A percentile compares a stretch with the other conserved stretches of the same genome.
phyloP scores from a whole-genome alignment of 2,113 vertebrate genomes.

The Cheirogaleus medius region DNA sequence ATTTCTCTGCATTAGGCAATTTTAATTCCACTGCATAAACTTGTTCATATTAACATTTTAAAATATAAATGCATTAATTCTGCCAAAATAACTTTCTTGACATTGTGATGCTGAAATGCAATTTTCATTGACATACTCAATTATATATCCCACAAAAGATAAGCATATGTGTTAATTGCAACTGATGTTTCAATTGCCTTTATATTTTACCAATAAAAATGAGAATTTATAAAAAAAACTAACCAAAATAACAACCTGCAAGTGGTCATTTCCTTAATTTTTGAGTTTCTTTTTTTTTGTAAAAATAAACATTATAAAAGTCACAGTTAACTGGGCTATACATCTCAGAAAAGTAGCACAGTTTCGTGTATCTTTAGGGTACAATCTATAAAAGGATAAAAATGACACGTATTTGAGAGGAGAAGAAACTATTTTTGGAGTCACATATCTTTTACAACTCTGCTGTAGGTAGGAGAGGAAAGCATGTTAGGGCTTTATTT shows the following conservation, averaged over 20 bases:
- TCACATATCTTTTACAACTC: not conserved
- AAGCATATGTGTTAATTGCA: slow-evolving; percentile 68
- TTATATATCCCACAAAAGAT: slow-evolving; percentile 65
- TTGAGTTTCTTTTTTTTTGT: not conserved
- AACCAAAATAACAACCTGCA: not conserved
- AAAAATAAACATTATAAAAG: slow-evolving; percentile 23
- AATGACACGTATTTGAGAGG: slow-evolving; percentile 14
- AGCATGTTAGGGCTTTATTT: not conserved
- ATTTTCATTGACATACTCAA: slow-evolving; percentile 70
- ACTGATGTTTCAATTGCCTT: slow-evolving; percentile 62
- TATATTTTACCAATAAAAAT: slow-evolving; percentile 60
- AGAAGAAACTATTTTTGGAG: slow-evolving; percentile 16
- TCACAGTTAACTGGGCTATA: not conserved
- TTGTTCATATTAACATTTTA: not conserved
- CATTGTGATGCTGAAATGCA: slow-evolving; percentile 69
- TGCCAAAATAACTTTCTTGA: slow-evolving; percentile 69
- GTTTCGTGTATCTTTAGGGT: not conserved
- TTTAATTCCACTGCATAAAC: slow-evolving; percentile 4
- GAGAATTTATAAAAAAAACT: not conserved
- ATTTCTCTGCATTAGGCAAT: not conserved
- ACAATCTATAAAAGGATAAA: not conserved
- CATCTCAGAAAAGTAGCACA: not conserved
- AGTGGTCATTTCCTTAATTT: not conserved
- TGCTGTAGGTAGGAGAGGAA: not conserved
- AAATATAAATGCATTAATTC: slow-evolving; percentile 47